Evolutionary conservation across 2,113 vertebrate species (phyloP).

Genomic region (Numenius arquata): DNA sequence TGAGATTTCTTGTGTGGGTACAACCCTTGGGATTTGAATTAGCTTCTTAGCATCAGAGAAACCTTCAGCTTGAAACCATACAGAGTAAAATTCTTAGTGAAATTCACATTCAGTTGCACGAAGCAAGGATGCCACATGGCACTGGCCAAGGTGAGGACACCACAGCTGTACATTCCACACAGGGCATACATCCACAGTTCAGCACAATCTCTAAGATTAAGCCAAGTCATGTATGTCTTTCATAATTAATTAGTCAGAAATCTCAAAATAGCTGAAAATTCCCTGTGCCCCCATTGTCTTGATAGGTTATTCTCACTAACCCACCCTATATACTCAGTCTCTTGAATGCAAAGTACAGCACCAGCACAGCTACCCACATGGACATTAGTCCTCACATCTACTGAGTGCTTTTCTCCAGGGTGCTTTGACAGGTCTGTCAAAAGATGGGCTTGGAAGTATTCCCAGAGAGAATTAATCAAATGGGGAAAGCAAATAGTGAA

Average conservation of each 20-base stretch:
- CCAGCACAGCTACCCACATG: rapidly evolving
- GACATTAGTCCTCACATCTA: not conserved
- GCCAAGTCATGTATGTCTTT: not conserved
- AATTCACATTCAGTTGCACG: not conserved
- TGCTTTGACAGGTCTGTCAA: not conserved
- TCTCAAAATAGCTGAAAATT: not conserved
- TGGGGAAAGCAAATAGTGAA: not conserved
- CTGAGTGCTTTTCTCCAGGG: not conserved
- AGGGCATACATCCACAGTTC: not conserved
- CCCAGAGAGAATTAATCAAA: not conserved
- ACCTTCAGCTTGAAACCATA: not conserved
- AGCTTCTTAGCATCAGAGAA: not conserved
- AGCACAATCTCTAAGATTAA: not conserved
- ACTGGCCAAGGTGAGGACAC: not conserved
- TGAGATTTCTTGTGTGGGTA: not conserved
- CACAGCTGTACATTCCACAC: not conserved
- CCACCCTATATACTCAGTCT: not conserved
- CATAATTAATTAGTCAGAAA: not conserved
- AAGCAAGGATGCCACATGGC: not conserved
- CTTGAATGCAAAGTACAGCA: not conserved
- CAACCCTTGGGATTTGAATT: not conserved
- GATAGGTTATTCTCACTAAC: not conserved
- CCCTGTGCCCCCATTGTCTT: not conserved
- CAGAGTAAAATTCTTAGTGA: not conserved
- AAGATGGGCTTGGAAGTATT: not conserved